Evolutionary conservation across 2,797 vertebrate genomes (phyloP).

Genomic region (Sus cebifrons): DNA sequence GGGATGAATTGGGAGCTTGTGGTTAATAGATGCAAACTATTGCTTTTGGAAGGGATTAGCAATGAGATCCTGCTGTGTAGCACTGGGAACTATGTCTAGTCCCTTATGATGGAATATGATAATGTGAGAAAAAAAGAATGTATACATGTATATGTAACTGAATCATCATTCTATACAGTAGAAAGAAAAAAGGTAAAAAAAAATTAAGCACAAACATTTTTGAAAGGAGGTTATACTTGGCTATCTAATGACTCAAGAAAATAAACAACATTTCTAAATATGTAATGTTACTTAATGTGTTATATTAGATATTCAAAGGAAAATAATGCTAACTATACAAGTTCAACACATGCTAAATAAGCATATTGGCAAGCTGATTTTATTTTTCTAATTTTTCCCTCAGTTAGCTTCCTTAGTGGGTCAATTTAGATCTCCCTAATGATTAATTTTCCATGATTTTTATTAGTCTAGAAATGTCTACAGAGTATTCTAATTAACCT

Average conservation of each 20-base stretch:
- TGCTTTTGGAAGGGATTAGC: too few species aligned
- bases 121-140: too few species aligned
- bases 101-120: too few species aligned
- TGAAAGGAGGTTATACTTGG: neutral
- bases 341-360: neutral
- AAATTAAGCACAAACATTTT: neutral
- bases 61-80: too few species aligned
- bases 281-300: neutral
- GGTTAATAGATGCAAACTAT: too few species aligned
- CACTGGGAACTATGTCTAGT: too few species aligned
- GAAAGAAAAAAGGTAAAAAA: too few species aligned
- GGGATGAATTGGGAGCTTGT: too few species aligned
- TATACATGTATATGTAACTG: too few species aligned
- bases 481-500: conserved; percentile 59
- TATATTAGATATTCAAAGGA: neutral
- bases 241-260: conserved; percentile 1
- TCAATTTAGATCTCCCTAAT: neutral
- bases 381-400: conserved; percentile 50
- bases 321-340: neutral
- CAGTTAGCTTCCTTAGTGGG: neutral
- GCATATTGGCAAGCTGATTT: neutral
- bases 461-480: conserved; percentile 32
- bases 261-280: neutral
- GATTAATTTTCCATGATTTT: conserved; percentile 8
- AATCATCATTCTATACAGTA: too few species aligned